Evolutionary conservation across 2,888 invertebrate genomes (phyloP).

Genomic region (Cloeon dipterum): DNA sequence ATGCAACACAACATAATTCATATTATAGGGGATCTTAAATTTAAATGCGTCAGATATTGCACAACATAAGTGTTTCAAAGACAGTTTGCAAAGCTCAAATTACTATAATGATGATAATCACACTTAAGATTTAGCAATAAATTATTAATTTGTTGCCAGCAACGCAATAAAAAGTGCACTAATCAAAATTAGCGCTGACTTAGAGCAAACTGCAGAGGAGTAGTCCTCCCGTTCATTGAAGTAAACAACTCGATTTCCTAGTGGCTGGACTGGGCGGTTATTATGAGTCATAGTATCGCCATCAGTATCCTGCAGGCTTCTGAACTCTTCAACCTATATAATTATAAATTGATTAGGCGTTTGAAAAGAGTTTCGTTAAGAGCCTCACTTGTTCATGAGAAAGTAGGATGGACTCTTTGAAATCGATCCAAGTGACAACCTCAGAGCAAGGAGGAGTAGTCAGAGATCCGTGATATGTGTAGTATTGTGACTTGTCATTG

Average conservation of each 20-base stretch:
- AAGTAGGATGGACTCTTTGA: slow-evolving; percentile 41
- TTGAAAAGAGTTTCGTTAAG: not conserved
- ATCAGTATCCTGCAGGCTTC: slow-evolving; percentile 32
- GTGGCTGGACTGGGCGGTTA: slow-evolving; percentile 58
- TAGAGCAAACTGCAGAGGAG: too few relatives aligned
- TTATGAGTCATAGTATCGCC: slow-evolving; percentile 52
- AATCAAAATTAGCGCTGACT: too few relatives aligned
- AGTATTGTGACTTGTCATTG: slow-evolving; percentile 36
- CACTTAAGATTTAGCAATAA: too few relatives aligned
- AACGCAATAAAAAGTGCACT: too few relatives aligned
- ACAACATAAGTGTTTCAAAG: too few relatives aligned
- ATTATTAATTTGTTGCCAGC: too few relatives aligned
- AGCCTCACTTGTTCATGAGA: slow-evolving; percentile 37
- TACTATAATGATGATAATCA: too few relatives aligned
- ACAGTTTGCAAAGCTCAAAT: too few relatives aligned
- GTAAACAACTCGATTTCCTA: slow-evolving; percentile 41
- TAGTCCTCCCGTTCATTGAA: slow-evolving; percentile 24
- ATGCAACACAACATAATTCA: too few relatives aligned
- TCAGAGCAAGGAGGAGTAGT: slow-evolving; percentile 74
- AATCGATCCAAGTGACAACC: slow-evolving; percentile 70
- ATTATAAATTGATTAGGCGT: not conserved
- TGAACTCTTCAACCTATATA: slow-evolving; percentile 43
- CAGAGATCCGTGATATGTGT: slow-evolving; percentile 63
- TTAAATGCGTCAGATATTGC: too few relatives aligned
- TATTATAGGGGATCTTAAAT: too few relatives aligned